phyloP scores from a whole-genome alignment of 1,140 invertebrate species.

The Bombus pascuorum region DNA sequence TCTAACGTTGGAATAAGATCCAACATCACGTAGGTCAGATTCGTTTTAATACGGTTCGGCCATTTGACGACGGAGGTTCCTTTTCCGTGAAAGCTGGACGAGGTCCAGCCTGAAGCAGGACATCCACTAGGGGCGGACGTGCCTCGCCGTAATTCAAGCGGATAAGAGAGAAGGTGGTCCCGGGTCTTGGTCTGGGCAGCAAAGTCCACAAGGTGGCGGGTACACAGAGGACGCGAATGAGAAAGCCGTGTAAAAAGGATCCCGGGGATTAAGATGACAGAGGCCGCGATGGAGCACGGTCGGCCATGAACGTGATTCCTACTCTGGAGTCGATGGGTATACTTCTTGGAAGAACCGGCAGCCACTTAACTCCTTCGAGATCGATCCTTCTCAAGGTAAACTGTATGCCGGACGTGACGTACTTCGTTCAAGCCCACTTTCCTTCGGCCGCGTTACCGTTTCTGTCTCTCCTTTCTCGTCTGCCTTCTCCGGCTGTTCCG shows the following conservation, averaged over 20 bases:
- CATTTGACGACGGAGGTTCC: constrained; percentile 55
- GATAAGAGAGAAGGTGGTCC: constrained; percentile 72
- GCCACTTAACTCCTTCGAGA: constrained; percentile 64
- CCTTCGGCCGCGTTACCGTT: neutral
- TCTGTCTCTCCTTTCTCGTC: neutral
- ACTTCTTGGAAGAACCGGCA: constrained; percentile 55
- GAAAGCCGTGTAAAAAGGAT: constrained; percentile 75
- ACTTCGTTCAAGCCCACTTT: constrained; percentile 53
- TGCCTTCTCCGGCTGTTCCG: neutral
- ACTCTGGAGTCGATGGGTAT: constrained; percentile 58
- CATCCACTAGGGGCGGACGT: constrained; percentile 69
- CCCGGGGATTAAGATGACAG: constrained; percentile 74
- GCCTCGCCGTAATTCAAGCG: constrained; percentile 75
- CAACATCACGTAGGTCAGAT: constrained; percentile 54
- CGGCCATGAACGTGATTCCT: constrained; percentile 70
- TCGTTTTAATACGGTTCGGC: constrained; percentile 67
- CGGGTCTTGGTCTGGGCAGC: constrained; percentile 39
- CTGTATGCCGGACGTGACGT: constrained; percentile 65
- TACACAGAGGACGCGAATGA: constrained; percentile 69
- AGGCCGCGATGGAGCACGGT: constrained; percentile 56
- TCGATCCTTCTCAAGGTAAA: constrained; percentile 57
- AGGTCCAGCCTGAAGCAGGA: constrained; percentile 59
- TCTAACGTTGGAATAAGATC: constrained; percentile 56
- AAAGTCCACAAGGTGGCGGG: constrained; percentile 67
- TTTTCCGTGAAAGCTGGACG: constrained; percentile 67